These are phyloP conservation scores for Ptychodera flava DNA, from an alignment of 35 echinoderm and acorn worm genomes.

Conservation along the genomic window DNA sequence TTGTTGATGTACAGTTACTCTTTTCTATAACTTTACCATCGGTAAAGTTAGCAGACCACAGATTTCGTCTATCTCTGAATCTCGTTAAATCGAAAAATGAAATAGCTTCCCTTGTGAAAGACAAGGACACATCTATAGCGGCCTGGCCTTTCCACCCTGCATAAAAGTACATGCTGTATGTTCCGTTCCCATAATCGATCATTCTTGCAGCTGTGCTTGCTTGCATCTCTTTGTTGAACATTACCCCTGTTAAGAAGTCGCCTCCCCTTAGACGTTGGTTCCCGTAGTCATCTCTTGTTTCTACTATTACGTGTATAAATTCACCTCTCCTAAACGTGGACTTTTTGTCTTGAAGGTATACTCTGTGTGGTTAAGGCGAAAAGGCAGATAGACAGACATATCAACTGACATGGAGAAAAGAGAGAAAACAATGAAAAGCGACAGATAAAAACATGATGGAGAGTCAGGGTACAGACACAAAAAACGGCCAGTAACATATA, in stretches of 20 bases:
- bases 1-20: background rate
- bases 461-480: background rate
- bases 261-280: background rate
- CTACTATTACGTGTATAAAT: background rate
- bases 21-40: background rate
- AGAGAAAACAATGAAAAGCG: background rate
- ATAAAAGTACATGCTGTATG: slow-evolving; percentile 56
- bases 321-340: background rate
- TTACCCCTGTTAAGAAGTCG: background rate
- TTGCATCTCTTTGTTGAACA: background rate
- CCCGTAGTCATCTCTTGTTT: background rate
- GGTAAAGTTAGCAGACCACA: background rate
- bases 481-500: background rate
- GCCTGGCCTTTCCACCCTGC: slow-evolving; percentile 34
- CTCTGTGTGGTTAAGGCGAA: background rate
- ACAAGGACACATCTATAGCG: slow-evolving; percentile 16
- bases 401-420: background rate
- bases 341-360: background rate
- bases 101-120: slow-evolving; percentile 8
- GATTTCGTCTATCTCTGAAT: background rate
- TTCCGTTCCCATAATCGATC: slow-evolving; percentile 38
- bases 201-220: slow-evolving; percentile 24
- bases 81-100: slow-evolving; percentile 4
- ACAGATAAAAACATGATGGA: background rate
- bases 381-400: background rate